Evolutionary conservation across 1,140 invertebrate genomes (phyloP).

Genomic region (Pseudomyrmex gracilis): DNA sequence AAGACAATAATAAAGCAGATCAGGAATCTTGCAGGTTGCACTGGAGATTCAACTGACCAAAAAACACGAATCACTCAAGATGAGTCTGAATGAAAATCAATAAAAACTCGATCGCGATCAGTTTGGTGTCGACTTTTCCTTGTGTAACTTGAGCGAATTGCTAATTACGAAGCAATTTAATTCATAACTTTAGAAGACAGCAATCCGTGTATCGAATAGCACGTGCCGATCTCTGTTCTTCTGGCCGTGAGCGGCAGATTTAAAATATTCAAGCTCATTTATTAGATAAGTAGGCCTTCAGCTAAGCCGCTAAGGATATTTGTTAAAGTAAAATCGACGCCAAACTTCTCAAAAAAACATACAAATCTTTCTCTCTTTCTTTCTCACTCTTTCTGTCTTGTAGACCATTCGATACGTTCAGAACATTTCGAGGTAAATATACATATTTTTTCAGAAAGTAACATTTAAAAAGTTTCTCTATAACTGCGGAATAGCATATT

Average conservation of each 20-base stretch:
- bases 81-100: background rate
- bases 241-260: conserved; percentile 20
- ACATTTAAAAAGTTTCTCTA: conserved; percentile 24
- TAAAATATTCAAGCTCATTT: conserved; percentile 18
- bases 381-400: background rate
- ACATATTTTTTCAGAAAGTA: conserved; percentile 47
- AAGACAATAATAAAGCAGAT: conserved; percentile 40
- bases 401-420: conserved; percentile 14
- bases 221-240: background rate
- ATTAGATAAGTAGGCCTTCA: conserved; percentile 40
- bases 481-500: conserved; percentile 46
- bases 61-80: conserved; percentile 47
- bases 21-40: conserved; percentile 12
- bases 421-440: conserved; percentile 61
- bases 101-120: background rate
- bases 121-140: background rate
- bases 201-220: background rate
- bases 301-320: background rate
- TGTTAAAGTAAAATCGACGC: conserved; percentile 1
- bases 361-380: too few species aligned
- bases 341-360: conserved; percentile 13
- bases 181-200: background rate
- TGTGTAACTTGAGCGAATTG: background rate
- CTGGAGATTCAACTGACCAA: conserved; percentile 5
- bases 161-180: conserved; percentile 9